Evolutionary conservation across 2,797 vertebrate species (phyloP).

Genomic region (Bryconaethiops microstoma): DNA sequence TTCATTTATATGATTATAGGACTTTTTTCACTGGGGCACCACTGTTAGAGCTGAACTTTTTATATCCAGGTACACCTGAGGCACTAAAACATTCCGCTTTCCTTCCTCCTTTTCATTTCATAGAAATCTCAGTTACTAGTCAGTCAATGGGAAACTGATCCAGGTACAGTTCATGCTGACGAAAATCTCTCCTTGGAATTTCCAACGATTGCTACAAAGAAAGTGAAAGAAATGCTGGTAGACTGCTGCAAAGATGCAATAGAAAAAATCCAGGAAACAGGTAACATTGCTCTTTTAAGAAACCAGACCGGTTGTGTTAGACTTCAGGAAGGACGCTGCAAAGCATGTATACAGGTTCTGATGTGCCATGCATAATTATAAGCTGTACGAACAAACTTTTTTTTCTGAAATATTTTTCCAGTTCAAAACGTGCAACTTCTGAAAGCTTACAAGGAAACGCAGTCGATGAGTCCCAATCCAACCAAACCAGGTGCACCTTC

Average conservation of each 20-base stretch:
- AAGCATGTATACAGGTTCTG: neutral
- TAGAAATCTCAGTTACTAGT: neutral
- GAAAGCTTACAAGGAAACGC: neutral
- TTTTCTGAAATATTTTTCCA: neutral
- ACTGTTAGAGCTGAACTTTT: neutral
- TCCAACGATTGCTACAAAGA: neutral
- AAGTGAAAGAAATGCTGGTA: neutral
- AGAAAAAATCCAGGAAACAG: neutral
- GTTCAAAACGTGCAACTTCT: neutral
- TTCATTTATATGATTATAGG: too few species aligned
- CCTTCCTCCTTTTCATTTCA: neutral
- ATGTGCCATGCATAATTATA: neutral
- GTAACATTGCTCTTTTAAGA: neutral
- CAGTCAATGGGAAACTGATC: neutral
- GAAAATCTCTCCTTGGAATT: neutral
- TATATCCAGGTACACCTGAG: neutral
- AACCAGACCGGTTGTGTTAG: neutral
- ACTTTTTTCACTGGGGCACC: too few species aligned
- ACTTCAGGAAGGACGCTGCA: neutral
- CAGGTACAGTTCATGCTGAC: neutral
- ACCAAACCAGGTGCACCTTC: neutral
- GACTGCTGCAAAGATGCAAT: neutral
- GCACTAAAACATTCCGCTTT: neutral
- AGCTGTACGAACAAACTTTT: neutral
- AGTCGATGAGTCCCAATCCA: neutral